Evolutionary conservation across 2,113 vertebrate species (phyloP).

Genomic region (Glaucomys volans): DNA sequence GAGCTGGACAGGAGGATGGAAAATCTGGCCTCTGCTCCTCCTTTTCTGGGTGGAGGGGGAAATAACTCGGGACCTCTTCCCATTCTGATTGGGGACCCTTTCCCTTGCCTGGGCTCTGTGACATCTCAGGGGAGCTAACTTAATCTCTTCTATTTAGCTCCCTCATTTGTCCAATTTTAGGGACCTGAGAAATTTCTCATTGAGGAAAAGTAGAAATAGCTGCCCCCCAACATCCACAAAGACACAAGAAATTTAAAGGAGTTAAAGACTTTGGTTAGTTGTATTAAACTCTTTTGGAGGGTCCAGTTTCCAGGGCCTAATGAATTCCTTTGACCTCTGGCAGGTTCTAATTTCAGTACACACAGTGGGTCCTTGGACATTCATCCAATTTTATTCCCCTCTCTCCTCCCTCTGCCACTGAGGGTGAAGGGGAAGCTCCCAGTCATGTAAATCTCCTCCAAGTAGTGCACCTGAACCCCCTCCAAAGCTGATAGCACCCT

Average conservation of each 20-base stretch:
- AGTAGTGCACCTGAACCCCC: not conserved
- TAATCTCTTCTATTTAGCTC: not conserved
- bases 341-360: conserved; percentile 19
- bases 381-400: not conserved
- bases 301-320: conserved; percentile 83
- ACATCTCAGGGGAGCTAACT: not conserved
- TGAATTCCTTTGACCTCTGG: conserved; percentile 6
- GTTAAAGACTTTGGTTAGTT: conserved; percentile 86
- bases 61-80: not conserved
- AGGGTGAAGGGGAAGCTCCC: not conserved
- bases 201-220: not conserved
- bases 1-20: not conserved
- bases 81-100: not conserved
- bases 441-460: not conserved
- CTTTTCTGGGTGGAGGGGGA: not conserved
- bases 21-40: not conserved
- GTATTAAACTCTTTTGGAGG: conserved; percentile 90
- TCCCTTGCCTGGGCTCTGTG: not conserved
- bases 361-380: not conserved
- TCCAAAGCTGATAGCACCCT: not conserved
- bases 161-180: not conserved
- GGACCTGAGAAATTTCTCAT: not conserved
- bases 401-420: not conserved
- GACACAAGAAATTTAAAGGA: conserved; percentile 86
- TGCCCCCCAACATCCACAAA: not conserved